These are phyloP conservation scores for Pongo abelii DNA, from an alignment of 2,113 vertebrate species.

Conservation along the genomic window DNA sequence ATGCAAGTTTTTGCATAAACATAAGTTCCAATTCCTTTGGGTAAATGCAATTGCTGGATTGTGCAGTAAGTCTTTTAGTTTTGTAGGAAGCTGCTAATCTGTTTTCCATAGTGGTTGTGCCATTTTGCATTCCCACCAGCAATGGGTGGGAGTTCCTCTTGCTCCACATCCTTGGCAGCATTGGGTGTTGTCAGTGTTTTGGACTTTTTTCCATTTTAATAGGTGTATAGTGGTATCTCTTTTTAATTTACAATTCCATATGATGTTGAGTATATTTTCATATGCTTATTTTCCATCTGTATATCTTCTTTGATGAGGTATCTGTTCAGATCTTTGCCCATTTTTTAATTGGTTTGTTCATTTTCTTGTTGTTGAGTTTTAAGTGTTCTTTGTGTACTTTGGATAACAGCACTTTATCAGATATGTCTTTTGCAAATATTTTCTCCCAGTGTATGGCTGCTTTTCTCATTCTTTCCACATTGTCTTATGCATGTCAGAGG, in stretches of 20 bases:
- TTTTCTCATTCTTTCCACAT: background rate
- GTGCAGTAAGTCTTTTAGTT: background rate
- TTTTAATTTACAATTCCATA: background rate
- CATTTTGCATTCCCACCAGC: background rate
- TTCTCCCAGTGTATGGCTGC: background rate
- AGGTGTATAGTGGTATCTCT: background rate
- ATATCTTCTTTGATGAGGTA: background rate
- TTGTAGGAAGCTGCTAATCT: background rate
- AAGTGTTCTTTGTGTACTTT: background rate
- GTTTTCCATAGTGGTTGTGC: background rate
- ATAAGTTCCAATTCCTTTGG: background rate
- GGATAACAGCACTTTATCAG: background rate
- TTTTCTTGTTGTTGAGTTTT: background rate
- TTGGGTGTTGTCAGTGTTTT: background rate
- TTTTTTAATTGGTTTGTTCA: background rate
- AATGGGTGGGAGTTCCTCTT: background rate
- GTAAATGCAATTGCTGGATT: background rate
- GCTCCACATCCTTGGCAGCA: background rate
- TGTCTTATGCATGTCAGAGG: background rate
- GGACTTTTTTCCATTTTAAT: background rate
- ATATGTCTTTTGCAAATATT: background rate
- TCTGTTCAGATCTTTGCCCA: background rate
- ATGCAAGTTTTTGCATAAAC: background rate
- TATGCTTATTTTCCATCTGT: background rate
- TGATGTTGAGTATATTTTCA: background rate